phyloP scores from a whole-genome alignment of 2,113 vertebrate genomes.

The Aplodontia rufa region DNA sequence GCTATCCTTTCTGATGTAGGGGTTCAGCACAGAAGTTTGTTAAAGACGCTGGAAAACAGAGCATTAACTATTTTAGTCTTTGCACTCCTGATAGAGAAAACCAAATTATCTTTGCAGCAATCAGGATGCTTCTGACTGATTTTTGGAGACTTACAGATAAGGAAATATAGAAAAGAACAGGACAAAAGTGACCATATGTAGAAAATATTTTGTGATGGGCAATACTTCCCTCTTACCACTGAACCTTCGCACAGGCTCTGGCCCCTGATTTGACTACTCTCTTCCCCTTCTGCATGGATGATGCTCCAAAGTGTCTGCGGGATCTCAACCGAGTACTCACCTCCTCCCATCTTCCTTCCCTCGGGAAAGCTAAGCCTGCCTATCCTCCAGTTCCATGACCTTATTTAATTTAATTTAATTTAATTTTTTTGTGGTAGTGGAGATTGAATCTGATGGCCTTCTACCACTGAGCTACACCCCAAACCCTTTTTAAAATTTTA shows the following conservation, averaged over 20 bases:
- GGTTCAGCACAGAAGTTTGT: neutral
- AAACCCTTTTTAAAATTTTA: neutral
- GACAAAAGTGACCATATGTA: neutral
- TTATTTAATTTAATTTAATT: too few relatives aligned
- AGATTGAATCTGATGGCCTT: neutral
- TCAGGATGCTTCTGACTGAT: neutral
- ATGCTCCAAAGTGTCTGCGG: neutral
- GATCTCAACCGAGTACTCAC: neutral
- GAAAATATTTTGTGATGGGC: neutral
- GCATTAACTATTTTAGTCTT: neutral
- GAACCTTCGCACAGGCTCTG: neutral
- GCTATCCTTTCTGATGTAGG: neutral
- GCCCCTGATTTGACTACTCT: neutral
- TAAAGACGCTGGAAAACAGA: slow-evolving; percentile 15
- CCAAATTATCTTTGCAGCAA: neutral
- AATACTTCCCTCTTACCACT: neutral
- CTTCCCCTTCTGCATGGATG: neutral
- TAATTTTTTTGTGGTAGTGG: neutral
- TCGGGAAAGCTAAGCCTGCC: neutral
- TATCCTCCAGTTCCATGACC: neutral
- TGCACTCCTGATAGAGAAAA: slow-evolving; percentile 1
- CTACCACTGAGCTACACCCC: neutral
- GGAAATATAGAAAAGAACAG: neutral
- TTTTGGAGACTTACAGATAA: neutral
- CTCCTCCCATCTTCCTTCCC: too few relatives aligned